Evolutionary conservation across 2,797 vertebrate genomes (phyloP).

Genomic region (Petrocephalus schoutedeni): DNA sequence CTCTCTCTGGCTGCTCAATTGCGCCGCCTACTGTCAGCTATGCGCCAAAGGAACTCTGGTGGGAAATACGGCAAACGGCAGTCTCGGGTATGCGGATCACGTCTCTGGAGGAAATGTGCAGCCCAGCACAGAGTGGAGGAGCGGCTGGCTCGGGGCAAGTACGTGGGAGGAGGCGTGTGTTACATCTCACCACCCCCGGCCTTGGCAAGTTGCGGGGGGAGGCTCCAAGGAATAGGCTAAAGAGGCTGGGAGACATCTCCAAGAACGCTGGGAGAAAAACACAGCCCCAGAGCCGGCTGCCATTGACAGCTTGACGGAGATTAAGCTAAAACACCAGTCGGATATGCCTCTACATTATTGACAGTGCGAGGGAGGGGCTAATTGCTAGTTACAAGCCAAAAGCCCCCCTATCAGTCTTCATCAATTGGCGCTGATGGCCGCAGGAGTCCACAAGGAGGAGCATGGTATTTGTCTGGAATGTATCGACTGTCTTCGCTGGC

Average conservation of each 20-base stretch:
- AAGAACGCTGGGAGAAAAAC: not conserved
- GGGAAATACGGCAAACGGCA: not conserved
- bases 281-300: slow-evolving; percentile 31
- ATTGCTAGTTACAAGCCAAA: slow-evolving; percentile 57
- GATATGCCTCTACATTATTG: slow-evolving; percentile 49
- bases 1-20: not conserved
- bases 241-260: not conserved
- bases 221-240: not conserved
- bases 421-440: slow-evolving; percentile 48
- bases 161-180: slow-evolving; percentile 27
- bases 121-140: not conserved
- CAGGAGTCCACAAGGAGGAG: not conserved
- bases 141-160: not conserved
- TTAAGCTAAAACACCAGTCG: slow-evolving; percentile 53
- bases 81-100: not conserved
- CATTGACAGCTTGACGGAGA: slow-evolving; percentile 51
- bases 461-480: not conserved
- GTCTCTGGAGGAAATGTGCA: not conserved
- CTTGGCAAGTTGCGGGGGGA: not conserved
- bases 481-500: not conserved
- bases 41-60: not conserved
- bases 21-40: not conserved
- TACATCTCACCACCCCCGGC: not conserved
- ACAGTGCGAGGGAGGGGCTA: slow-evolving; percentile 53
- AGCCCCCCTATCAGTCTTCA: slow-evolving; percentile 37